phyloP scores from a whole-genome alignment of 2,888 invertebrate species.

The Ariolimax columbianus region DNA sequence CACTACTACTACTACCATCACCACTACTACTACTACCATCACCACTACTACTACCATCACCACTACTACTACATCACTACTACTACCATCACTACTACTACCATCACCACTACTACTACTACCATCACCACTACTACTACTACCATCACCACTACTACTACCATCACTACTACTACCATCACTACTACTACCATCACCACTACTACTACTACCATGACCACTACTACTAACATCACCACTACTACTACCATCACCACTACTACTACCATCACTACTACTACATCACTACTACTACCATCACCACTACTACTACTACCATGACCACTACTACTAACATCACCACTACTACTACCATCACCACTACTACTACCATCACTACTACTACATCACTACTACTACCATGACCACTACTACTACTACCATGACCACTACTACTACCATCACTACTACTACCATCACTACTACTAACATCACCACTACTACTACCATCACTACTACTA shows the following conservation, averaged over 20 bases:
- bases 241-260: conserved; percentile 7
- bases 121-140: conserved; percentile 32
- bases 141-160: conserved; percentile 33
- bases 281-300: too few relatives aligned
- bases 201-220: conserved; percentile 3
- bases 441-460: neutral
- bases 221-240: neutral
- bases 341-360: conserved; percentile 7
- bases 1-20: too few relatives aligned
- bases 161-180: conserved; percentile 25
- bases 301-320: conserved; percentile 23
- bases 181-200: conserved; percentile 26
- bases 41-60: neutral
- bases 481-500: neutral
- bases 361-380: neutral
- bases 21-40: too few relatives aligned
- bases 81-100: conserved; percentile 16
- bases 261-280: conserved; percentile 32
- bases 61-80: too few relatives aligned
- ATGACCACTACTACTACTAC: neutral
- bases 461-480: neutral
- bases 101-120: conserved; percentile 28
- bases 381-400: neutral
- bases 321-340: conserved; percentile 26
- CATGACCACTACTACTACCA: conserved; percentile 5